These are phyloP conservation scores for Mustela nigripes DNA, from an alignment of 2,113 vertebrate species.

Conservation along the genomic window DNA sequence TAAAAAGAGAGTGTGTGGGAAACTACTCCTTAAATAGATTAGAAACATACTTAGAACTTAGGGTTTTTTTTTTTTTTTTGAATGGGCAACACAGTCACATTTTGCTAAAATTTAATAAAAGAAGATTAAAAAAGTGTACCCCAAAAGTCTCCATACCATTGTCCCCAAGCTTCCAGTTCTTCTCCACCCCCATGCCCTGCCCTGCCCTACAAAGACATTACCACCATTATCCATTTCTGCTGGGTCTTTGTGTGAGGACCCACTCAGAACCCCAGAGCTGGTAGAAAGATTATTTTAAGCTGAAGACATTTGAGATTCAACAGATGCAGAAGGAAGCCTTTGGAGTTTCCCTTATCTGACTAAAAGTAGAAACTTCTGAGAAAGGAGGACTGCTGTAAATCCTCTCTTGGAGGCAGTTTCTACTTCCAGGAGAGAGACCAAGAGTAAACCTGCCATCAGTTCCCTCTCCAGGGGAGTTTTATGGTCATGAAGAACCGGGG, in stretches of 20 bases:
- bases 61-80: slow-evolving; percentile 18
- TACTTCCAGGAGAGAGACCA: neutral
- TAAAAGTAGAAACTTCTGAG: slow-evolving; percentile 28
- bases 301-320: neutral
- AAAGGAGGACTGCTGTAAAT: neutral
- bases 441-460: neutral
- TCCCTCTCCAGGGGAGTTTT: neutral
- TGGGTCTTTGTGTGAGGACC: neutral
- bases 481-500: neutral
- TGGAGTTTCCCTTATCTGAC: neutral
- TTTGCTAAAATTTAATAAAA: slow-evolving; percentile 33
- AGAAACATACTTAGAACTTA: slow-evolving; percentile 3
- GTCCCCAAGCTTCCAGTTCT: neutral
- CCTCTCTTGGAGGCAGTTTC: neutral
- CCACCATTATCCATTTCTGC: neutral
- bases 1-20: neutral
- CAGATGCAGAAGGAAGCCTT: neutral
- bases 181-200: neutral
- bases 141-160: neutral
- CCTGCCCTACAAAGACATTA: neutral
- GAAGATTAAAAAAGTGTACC: neutral
- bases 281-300: neutral
- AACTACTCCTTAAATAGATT: neutral
- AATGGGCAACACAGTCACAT: neutral
- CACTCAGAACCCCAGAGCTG: neutral